Base-by-base conservation (phyloP, 2,797 vertebrate genomes). In the Crocodylus rhombifer region DNA sequence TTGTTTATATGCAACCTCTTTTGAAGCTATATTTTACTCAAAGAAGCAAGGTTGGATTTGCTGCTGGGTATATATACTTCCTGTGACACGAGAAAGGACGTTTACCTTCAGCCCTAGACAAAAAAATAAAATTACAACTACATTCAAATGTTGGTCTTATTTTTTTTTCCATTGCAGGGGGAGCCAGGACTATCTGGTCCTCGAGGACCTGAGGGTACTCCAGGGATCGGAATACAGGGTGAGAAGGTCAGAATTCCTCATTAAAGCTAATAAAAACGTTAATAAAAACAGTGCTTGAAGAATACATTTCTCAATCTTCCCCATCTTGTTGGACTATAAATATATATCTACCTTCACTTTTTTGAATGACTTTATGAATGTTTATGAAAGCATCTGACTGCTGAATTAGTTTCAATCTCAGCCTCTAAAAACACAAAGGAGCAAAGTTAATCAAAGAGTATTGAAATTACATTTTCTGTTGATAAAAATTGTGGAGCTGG, bases 191-290 rank as follows among this genome's bases (percentile, higher is more conserved):
- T 98, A 86, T 63, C 98, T 87, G 99, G 99, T 92, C 96, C 98
- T 69, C 98, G 98, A 97, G 99, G 99, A 71, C 85, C 97, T 83
- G 99, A 99, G 87, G 99, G 99, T 94, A 84, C 97, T 56, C 94
- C 97, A 93, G 99, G 99, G 64, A 96, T 98, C 97, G 99, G 99
- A 90, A 98, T 96, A 96, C 99, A 98, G 96, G 99, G 99, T 18
- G 98, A 99, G 96, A 99, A 99, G 98, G 99, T 99, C 88, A 84
- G 91, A 84, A 92, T 73, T 77, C 78, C 51, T 94, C 80, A 86
- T 21, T 79, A 69, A 81, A 91, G 75, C 13, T 56, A 16, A 51
- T 51, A 51, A 51, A 51, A 51, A 62, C 55, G 62, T 14, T 84
- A 55, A 74, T 63, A 87, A 80, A 9, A n/a, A 5, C 83, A 82